Base-by-base conservation (phyloP, 2,113 vertebrate species). In the Thalassoma bifasciatum region DNA sequence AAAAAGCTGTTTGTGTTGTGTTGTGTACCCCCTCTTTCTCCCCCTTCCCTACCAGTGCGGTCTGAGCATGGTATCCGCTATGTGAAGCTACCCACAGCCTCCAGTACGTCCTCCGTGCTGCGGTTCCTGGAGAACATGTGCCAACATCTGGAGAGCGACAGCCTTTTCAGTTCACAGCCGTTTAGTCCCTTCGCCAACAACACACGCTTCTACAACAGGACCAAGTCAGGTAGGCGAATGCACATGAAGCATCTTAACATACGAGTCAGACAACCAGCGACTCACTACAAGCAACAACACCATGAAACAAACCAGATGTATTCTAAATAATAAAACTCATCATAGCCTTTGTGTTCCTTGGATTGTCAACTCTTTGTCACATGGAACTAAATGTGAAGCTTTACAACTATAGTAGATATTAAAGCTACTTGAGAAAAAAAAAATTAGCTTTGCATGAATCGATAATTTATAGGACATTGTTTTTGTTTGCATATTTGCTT, bases 81-180 rank as follows among this genome's bases (percentile, higher is more conserved):
- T 23, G 88, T 98, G 89, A 95, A 96, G 94, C 95, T 99, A 74
- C 98, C 98, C 66, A 94, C 96, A 21, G 97, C 95, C 80, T 96
- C 96, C 89, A 99, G 98, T 10, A 96, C 97, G 10, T 99, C 98
- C 0, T 97, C 98, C 84, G 96, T 96, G 42, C 93, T 99, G 22
- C 94, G 97, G 34, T 99, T 99, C 92, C 89, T 99, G 89, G 97
- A 99, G 92, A 98, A 95, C 22, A 93, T 99, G 68, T 99, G 97
- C 86, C 96, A 96, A 82, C 97, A 94, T 80, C 89, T 99, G 73
- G 94, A 98, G 69, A 98, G 96, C 65, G 97, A 97, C 93, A 96
- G 95, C 74, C 92, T 99, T 70, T 97, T 99, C 84, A 98, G 97
- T 90, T 99, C 97, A 72, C 96, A 99, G 79, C 97, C 97, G 10